A percentile compares a stretch with the other conserved stretches of the same genome.
Evolutionary conservation across 2,797 vertebrate species (phyloP).

Genomic region (Anguilla anguilla): DNA sequence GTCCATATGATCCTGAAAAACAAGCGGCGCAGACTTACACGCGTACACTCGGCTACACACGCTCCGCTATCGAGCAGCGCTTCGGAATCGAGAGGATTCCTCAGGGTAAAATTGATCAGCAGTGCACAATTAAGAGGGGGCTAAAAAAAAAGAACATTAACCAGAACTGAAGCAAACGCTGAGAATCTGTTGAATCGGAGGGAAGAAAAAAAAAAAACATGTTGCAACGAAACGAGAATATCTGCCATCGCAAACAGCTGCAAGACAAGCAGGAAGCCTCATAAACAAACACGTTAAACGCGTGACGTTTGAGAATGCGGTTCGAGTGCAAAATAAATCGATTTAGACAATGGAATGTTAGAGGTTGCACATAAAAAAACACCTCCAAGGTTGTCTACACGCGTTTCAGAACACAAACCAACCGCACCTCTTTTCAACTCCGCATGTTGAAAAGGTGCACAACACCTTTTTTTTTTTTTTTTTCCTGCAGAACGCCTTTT

Average conservation of each 20-base stretch:
- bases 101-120: conserved; percentile 30
- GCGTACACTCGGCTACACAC: no score
- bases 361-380: not conserved
- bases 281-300: not conserved
- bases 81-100: not conserved
- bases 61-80: not conserved
- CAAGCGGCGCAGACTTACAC: not conserved
- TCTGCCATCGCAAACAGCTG: not conserved
- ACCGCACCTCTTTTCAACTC: not conserved
- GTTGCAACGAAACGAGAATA: conserved; percentile 6
- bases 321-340: not conserved
- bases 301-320: not conserved
- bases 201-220: not conserved
- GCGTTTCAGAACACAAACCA: not conserved
- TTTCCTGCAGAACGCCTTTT: not conserved
- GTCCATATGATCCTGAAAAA: not conserved
- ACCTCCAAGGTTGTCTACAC: not conserved
- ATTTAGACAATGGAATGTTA: not conserved
- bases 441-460: not conserved
- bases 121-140: conserved; percentile 28
- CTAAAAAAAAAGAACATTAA: conserved; percentile 28
- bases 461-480: not conserved
- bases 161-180: conserved; percentile 24
- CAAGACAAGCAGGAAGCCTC: not conserved
- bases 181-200: conserved; percentile 9